phyloP scores from a whole-genome alignment of 2,113 vertebrate species.

The Cololabis saira region DNA sequence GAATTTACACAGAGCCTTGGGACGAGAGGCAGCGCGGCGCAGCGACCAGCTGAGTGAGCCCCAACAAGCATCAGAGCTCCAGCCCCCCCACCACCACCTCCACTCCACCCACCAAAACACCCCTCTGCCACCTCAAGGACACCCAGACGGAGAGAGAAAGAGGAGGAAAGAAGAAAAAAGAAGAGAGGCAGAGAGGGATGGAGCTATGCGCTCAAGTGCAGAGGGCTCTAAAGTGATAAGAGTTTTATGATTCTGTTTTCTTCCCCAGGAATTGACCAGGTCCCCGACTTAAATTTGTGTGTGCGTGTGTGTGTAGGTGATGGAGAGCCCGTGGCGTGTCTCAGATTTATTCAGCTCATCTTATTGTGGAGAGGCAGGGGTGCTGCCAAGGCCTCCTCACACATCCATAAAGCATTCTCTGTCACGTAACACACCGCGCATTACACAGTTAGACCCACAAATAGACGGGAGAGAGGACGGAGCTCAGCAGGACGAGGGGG shows the following conservation, averaged over 20 bases:
- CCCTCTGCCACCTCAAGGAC: constrained; percentile 76
- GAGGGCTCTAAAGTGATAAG: constrained; percentile 69
- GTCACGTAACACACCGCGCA: constrained; percentile 50
- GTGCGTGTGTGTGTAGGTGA: constrained; percentile 33
- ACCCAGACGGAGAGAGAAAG: constrained; percentile 41
- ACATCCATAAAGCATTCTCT: constrained; percentile 66
- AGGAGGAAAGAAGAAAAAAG: constrained; percentile 8
- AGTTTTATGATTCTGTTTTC: constrained; percentile 75
- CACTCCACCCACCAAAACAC: constrained; percentile 45
- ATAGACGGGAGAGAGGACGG: neutral
- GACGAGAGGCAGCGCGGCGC: constrained; percentile 59
- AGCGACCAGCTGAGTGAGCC: constrained; percentile 70
- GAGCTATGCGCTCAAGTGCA: constrained; percentile 30
- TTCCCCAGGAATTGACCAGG: constrained; percentile 65
- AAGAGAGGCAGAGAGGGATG: constrained; percentile 24
- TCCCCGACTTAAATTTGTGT: constrained; percentile 24
- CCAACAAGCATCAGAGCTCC: constrained; percentile 67
- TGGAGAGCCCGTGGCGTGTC: constrained; percentile 36
- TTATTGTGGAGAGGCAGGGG: constrained; percentile 52
- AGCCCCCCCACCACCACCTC: constrained; percentile 14
- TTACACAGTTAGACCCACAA: constrained; percentile 37
- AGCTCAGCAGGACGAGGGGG: neutral
- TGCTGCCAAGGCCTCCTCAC: constrained; percentile 61
- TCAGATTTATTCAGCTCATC: constrained; percentile 76
- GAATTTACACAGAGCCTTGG: constrained; percentile 79